A percentile compares a stretch with the other conserved stretches of the same genome.
phyloP scores from a whole-genome alignment of 2,888 invertebrate species.

The Drosophila lutescens region DNA sequence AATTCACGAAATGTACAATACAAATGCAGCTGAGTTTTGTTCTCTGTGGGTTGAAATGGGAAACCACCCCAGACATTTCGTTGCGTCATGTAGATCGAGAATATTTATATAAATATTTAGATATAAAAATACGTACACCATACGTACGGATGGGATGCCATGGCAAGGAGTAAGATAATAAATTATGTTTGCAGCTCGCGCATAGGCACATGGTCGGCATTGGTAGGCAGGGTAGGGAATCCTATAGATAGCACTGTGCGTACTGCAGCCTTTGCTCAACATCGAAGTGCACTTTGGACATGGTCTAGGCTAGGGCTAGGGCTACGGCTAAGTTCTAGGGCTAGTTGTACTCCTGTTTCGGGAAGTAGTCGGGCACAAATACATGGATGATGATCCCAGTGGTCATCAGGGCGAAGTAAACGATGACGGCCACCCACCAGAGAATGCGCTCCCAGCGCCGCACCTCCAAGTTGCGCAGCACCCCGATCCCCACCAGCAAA shows the following conservation, averaged over 20 bases:
- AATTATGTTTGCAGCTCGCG: constrained; percentile 22
- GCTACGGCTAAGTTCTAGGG: constrained; percentile 41
- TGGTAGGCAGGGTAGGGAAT: background rate
- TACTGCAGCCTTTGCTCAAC: constrained; percentile 6
- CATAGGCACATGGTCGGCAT: constrained; percentile 9
- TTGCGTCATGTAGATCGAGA: constrained; percentile 32
- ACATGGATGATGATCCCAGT: constrained; percentile 90
- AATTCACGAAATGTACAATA: constrained; percentile 24
- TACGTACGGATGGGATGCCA: constrained; percentile 15
- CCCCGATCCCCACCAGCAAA: constrained; percentile 91
- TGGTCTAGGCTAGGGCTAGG: constrained; percentile 36
- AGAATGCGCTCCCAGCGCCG: constrained; percentile 91
- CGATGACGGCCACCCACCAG: constrained; percentile 92
- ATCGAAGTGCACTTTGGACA: constrained; percentile 63
- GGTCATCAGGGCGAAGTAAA: constrained; percentile 89
- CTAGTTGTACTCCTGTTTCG: constrained; percentile 80
- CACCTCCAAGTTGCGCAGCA: constrained; percentile 92
- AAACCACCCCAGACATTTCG: constrained; percentile 5
- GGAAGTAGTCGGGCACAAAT: constrained; percentile 87
- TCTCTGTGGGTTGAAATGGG: background rate
- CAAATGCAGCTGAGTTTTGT: constrained; percentile 32
- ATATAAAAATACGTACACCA: constrained; percentile 28
- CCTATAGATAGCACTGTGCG: constrained; percentile 14
- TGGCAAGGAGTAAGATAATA: constrained; percentile 24
- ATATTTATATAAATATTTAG: constrained; percentile 14